phyloP scores from a whole-genome alignment of 2,888 invertebrate species.

The Lordiphosa fenestrarum region DNA sequence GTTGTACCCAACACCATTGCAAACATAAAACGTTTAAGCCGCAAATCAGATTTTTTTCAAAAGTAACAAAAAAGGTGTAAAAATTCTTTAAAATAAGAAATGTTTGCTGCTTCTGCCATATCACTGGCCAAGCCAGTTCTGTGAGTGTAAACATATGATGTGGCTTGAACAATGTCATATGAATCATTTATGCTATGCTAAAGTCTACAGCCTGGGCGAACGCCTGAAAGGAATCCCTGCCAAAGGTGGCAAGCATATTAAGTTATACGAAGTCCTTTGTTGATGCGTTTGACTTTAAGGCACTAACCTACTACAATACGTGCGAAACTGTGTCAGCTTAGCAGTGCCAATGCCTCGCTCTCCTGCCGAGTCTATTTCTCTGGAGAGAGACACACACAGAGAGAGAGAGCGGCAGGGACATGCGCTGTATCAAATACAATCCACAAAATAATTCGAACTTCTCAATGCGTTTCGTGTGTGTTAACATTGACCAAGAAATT shows the following conservation, averaged over 20 bases:
- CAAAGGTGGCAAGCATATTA: slow-evolving; percentile 67
- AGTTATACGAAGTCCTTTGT: slow-evolving; percentile 42
- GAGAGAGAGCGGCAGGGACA: slow-evolving; percentile 15
- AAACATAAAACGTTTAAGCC: too few species aligned
- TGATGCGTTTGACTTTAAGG: slow-evolving; percentile 47
- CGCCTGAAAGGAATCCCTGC: slow-evolving; percentile 25
- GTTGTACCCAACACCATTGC: too few species aligned
- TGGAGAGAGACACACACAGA: slow-evolving; percentile 9
- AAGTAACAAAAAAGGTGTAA: too few species aligned
- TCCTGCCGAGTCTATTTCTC: too few species aligned
- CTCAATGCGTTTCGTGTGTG: slow-evolving; percentile 9
- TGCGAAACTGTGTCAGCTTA: slow-evolving; percentile 51
- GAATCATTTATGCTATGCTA: background rate
- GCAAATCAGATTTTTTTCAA: too few species aligned
- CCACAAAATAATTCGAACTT: slow-evolving; percentile 65
- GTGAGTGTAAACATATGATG: too few species aligned
- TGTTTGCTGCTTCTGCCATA: slow-evolving; percentile 3
- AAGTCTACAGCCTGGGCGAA: slow-evolving; percentile 1
- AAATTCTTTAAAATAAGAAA: too few species aligned
- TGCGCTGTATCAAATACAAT: slow-evolving; percentile 33
- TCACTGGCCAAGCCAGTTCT: slow-evolving; percentile 42
- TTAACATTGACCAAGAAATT: slow-evolving; percentile 65
- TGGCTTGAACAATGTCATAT: slow-evolving; percentile 8
- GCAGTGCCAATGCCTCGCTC: too few species aligned
- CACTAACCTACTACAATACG: slow-evolving; percentile 71